A percentile compares a stretch with the other conserved stretches of the same genome.
phyloP scores from a whole-genome alignment of 53 echinoderm and acorn worm species.

The Patiria pectinifera region DNA sequence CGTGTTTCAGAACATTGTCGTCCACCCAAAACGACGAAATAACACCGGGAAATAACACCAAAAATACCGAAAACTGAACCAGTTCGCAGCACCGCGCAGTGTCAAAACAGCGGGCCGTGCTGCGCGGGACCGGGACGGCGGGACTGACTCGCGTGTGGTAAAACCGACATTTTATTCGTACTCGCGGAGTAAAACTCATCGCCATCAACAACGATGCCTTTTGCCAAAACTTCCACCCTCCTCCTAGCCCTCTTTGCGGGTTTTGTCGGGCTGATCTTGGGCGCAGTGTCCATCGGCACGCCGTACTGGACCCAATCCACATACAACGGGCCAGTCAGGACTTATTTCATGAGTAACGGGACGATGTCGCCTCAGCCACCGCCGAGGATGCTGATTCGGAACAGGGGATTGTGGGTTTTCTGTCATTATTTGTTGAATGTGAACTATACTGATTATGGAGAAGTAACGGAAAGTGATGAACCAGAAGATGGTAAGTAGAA shows the following conservation, averaged over 20 bases:
- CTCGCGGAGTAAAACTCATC: not conserved
- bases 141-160: not conserved
- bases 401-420: conserved; percentile 68
- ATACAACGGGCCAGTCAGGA: conserved; percentile 34
- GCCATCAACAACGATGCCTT: conserved; percentile 38
- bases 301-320: conserved; percentile 81
- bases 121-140: too few species aligned
- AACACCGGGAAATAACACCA: not conserved
- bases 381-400: conserved; percentile 46
- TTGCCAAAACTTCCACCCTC: conserved; percentile 79
- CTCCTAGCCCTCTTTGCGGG: conserved; percentile 87
- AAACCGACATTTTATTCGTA: not conserved
- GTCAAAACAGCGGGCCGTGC: too few species aligned
- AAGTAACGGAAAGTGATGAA: not conserved
- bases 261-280: conserved; percentile 77
- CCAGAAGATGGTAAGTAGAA: conserved; percentile 41
- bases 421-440: conserved; percentile 58
- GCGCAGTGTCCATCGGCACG: conserved; percentile 80
- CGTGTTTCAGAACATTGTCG: not conserved
- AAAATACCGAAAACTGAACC: too few species aligned
- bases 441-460: conserved; percentile 37
- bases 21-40: not conserved
- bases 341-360: conserved; percentile 22
- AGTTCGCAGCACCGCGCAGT: too few species aligned
- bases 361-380: conserved; percentile 27